Base-by-base conservation (phyloP, 1,140 invertebrate genomes). In the Nasonia giraulti region DNA sequence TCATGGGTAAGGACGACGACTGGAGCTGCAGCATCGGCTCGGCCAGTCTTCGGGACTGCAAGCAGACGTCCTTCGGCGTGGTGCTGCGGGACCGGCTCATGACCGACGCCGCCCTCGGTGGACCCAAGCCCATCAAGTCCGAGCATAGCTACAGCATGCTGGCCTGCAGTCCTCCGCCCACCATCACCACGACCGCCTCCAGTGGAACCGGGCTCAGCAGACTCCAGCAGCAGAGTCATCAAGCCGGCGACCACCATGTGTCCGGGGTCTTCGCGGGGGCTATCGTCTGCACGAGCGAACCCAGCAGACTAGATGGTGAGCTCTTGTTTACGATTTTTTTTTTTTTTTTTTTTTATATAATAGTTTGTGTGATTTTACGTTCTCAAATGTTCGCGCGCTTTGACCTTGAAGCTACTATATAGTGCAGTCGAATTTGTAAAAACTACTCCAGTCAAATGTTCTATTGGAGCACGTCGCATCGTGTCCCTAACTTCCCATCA, bases 81-180 rank as follows among this genome's bases (percentile, higher is more conserved):
- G 95, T 97, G 31, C 93, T 98, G 2, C 96, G 97, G 90, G 97
- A 98, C 92, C 95, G 96, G 87, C 94, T 98, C 88, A 98, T 98
- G 95, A 97, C 97, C 37, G 97, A 98, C 89, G 97, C 97, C 0
- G 95, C 96, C 20, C 93, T 97, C 12, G 96, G 96, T 71, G 95
- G 96, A 27, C 91, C 94, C 81, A 92, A 94, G 88, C 96, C 97
- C 87, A 96, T 98, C 91, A 96, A 98, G 94, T 95, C 96, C 90
- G 96, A 98, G 94, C 96, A 97, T 93, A 97, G 96, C 78, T 97
- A 97, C 93, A 97, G 96, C 88, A 92, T 97, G 6, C 94, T 92
- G 80, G 88, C 88, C 8, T 89, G 87, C 74, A 93, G 90, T 95
- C 95, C 89, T 93, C 96, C 93, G 93, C 94, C 75, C 17, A 20